phyloP scores from a whole-genome alignment of 2,888 invertebrate species.

The Steinernema carpocapsae region DNA sequence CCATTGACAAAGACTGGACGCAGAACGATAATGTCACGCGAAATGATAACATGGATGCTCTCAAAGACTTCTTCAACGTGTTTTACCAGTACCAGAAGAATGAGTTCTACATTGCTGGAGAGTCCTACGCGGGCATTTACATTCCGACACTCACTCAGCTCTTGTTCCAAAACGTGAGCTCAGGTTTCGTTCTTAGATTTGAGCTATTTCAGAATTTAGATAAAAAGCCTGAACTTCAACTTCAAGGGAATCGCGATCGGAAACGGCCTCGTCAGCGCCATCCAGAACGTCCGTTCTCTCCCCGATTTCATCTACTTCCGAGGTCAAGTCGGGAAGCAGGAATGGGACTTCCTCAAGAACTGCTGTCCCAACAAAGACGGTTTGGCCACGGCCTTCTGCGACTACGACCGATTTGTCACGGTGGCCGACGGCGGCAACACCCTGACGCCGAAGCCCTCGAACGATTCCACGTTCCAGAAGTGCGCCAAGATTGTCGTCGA shows the following conservation, averaged over 20 bases:
- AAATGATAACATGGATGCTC: slow-evolving; percentile 70
- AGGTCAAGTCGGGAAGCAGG: slow-evolving; percentile 47
- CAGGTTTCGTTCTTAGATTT: background rate
- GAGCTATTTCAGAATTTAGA: background rate
- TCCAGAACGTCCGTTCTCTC: slow-evolving; percentile 35
- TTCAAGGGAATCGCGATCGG: slow-evolving; percentile 59
- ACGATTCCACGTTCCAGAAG: background rate
- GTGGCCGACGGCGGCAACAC: background rate
- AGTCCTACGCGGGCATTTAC: background rate
- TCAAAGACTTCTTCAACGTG: slow-evolving; percentile 71
- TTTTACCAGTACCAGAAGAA: slow-evolving; percentile 70
- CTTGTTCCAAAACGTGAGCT: background rate
- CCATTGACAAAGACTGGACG: slow-evolving; percentile 57
- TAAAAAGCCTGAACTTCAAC: slow-evolving; percentile 42
- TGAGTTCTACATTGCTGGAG: slow-evolving; percentile 69
- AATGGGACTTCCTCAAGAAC: slow-evolving; percentile 8
- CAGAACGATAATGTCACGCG: slow-evolving; percentile 56
- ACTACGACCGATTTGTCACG: background rate
- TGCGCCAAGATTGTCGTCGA: background rate
- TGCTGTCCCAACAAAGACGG: slow-evolving; percentile 1
- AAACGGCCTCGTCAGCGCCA: slow-evolving; percentile 56
- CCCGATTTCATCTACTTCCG: slow-evolving; percentile 56
- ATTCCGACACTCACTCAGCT: background rate
- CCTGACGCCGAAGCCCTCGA: background rate
- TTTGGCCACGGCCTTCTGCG: background rate